A percentile compares a stretch with the other conserved stretches of the same genome.
These are phyloP conservation scores for Lepilemur ruficaudatus DNA, from an alignment of 2,797 vertebrate genomes.

Conservation along the genomic window DNA sequence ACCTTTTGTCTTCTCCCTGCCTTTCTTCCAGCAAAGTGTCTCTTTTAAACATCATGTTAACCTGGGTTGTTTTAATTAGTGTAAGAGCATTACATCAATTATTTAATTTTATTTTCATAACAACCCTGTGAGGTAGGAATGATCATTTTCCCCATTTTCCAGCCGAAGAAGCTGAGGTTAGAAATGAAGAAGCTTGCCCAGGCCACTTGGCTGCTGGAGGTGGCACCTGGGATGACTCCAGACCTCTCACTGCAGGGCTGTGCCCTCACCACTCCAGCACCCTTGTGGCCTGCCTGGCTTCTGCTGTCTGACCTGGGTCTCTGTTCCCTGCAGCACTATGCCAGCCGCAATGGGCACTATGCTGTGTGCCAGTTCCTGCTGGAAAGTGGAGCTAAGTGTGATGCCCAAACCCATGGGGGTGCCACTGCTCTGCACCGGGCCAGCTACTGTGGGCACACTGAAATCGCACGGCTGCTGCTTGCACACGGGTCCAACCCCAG, in stretches of 20 bases:
- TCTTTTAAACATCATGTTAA: neutral
- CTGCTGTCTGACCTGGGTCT: neutral
- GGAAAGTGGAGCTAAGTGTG: conserved; percentile 86
- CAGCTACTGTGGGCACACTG: conserved; percentile 91
- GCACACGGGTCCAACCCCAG: conserved; percentile 86
- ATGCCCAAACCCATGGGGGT: conserved; percentile 89
- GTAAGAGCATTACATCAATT: neutral
- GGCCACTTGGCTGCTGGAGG: too few species aligned
- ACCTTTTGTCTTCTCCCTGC: neutral
- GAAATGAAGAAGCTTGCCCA: neutral
- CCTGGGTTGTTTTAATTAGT: neutral
- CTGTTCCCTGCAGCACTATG: conserved; percentile 89
- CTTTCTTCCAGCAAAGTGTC: neutral
- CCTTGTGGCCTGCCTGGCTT: neutral
- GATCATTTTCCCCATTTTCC: neutral
- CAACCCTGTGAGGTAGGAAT: neutral
- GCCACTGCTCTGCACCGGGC: conserved; percentile 93
- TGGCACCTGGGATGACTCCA: neutral
- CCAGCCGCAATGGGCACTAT: conserved; percentile 91
- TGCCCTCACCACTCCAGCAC: neutral
- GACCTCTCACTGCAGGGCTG: fast-evolving
- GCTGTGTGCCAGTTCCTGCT: conserved; percentile 90
- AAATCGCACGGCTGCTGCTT: conserved; percentile 88
- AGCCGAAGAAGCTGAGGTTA: neutral
- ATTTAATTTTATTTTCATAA: neutral